phyloP scores from a whole-genome alignment of 2,888 invertebrate species.

The Eristalinus aeneus region DNA sequence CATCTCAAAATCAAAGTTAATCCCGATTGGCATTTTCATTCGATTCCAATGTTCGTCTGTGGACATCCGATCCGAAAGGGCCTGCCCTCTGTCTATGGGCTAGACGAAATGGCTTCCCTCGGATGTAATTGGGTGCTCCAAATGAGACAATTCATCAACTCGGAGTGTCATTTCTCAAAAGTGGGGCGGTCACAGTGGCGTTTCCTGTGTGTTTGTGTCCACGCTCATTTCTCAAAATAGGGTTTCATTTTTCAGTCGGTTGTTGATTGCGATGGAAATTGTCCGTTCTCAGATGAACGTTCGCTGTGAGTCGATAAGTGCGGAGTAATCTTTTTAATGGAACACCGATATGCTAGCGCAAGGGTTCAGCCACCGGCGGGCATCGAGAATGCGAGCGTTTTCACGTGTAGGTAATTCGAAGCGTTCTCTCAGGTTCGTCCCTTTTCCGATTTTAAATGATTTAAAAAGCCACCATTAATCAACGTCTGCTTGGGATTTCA shows the following conservation, averaged over 20 bases:
- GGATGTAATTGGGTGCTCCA: conserved; percentile 27
- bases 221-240: background rate
- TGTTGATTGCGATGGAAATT: conserved; percentile 1
- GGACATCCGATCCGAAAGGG: background rate
- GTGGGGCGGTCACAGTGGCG: background rate
- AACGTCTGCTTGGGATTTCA: background rate
- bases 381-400: conserved; percentile 2
- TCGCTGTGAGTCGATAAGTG: conserved; percentile 22
- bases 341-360: conserved; percentile 43
- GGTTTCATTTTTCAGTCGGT: conserved; percentile 8
- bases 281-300: background rate
- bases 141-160: conserved; percentile 59
- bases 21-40: background rate
- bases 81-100: background rate
- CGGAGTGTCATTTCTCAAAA: conserved; percentile 44
- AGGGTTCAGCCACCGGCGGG: background rate
- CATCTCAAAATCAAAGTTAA: conserved; percentile 29
- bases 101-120: conserved; percentile 9
- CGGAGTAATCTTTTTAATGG: conserved; percentile 61
- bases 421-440: background rate
- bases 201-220: background rate
- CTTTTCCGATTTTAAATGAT: background rate
- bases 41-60: background rate
- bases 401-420: background rate
- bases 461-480: background rate